Base-by-base conservation (phyloP, 2,888 invertebrate species). In the Ferrisia virgata region DNA sequence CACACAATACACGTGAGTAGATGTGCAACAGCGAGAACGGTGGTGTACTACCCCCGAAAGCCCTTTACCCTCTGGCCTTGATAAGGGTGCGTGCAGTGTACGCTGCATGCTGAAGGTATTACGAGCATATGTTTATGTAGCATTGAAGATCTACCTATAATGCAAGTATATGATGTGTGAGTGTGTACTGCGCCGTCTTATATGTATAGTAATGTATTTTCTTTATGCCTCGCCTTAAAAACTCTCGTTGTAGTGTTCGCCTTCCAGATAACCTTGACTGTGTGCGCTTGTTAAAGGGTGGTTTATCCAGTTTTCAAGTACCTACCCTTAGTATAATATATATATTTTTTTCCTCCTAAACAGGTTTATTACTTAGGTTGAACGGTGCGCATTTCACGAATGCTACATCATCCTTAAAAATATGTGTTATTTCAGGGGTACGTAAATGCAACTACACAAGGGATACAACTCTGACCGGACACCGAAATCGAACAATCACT, bases 291-390 rank as follows among this genome's bases (percentile, higher is more conserved):
- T 58, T 47, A 81, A 81, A 81, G 81, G 81, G 81, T 81, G 81
- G 58, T 81, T 81, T 81, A 81, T 81, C 81, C 53, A 81, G 81
- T 40, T 81, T 81, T 81, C 81, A 81, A 81, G 81, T 81, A 81
- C 81, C 81, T 81, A 81, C 81, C 81, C 81, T 81, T 22, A 64
- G 33, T 18, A 18, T 47, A 36, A 18, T 47, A 18, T 47, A 53
- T 6, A n/a, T 36, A 33, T 72, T 72, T 72, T 33, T 72, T 4
- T 31, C 28, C 3, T 3, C 33, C 72, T 6, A 33, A 72, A 72
- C 72, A 33, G 72, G 72, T 72, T 72, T 72, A 72, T 31, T 72
- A 33, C 72, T 31, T 33, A 25, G 33, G 6, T 0, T 6, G 47
- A 47, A 47, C n/a, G 47, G 18, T 33, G 33, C 33, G 72, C 36